Base-by-base conservation (phyloP, 2,888 invertebrate species). In the Eupithecia subumbrata region DNA sequence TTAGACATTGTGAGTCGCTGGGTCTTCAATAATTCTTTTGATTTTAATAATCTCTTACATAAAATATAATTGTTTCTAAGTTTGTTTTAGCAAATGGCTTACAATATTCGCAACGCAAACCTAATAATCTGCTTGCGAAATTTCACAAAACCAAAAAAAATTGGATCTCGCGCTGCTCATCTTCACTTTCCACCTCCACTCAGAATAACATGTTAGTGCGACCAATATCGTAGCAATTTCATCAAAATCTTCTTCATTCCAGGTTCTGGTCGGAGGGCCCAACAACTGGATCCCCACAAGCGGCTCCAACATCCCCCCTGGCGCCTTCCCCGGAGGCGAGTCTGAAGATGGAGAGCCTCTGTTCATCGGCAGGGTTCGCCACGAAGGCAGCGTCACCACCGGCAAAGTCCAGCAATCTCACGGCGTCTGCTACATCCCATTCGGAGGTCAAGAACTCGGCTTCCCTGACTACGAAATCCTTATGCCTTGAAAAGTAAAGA, bases 401-500 rank as follows among this genome's bases (percentile, higher is more conserved):
- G 60, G 60, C 25, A 60, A 67, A 16, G 97, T 98, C 2, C 98
- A 98, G 84, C 96, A 97, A 56, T 97, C 97, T 12, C 98, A 98
- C 86, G 97, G 96, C 40, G 96, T 96, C 73, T 96, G 97, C 88
- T 98, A 98, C 95, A 97, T 98, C 91, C 96, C 98, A 18, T 98
- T 96, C 87, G 97, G 94, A 0, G 98, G 98, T 66, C 95, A 96
- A 84, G 98, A 98, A 88, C 89, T 98, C 75, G 96, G 96, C 70
- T 97, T 96, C 95, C 95, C 96, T n/a, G 97, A 97, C 71, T 98
- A 97, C 87, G 98, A 98, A 95, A 93, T 98, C 83, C 96, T 98
- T 76, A 93, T 96, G 82, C 84, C 89, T 80, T 95, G 91, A 90
- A 73, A 69, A 14, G 67, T 69, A 40, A 7, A 48, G 18, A 18